Percentiles rank a stretch among this genome's conserved stretches.
Conservation (phyloP, 2,797 vertebrate species). For the Chrosomus eos region DNA sequence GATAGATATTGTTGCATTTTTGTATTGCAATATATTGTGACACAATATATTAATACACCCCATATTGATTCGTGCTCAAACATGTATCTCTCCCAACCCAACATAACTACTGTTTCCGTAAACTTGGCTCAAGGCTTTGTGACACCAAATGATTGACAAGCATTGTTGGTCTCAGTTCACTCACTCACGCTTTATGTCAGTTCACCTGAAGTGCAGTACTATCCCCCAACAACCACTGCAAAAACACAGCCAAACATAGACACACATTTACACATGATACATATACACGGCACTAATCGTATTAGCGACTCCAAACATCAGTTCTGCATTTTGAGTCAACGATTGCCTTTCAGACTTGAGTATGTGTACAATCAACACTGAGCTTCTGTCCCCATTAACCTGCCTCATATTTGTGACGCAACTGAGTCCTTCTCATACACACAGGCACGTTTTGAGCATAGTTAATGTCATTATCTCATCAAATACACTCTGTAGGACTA, state of each 20-base stretch:
- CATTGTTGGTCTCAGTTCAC: background rate
- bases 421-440: slow-evolving; percentile 7
- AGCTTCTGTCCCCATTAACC: background rate
- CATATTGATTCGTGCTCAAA: background rate
- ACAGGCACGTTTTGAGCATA: slow-evolving; percentile 17
- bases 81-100: slow-evolving; percentile 4
- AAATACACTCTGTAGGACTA: background rate
- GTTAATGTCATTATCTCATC: slow-evolving; percentile 29
- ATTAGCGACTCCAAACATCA: slow-evolving; percentile 13
- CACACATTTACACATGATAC: background rate
- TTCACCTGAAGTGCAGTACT: background rate
- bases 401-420: background rate
- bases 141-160: slow-evolving; percentile 22
- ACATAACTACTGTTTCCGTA: background rate
- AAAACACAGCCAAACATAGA: background rate
- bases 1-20: no score
- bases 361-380: background rate
- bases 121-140: slow-evolving; percentile 5
- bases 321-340: slow-evolving; percentile 11
- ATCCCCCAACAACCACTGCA: background rate
- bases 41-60: no score
- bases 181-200: slow-evolving; percentile 9
- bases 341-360: slow-evolving; percentile 7
- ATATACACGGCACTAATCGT: background rate
- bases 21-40: no score